phyloP scores from a whole-genome alignment of 2,113 vertebrate genomes.

The Microtus montanus region DNA sequence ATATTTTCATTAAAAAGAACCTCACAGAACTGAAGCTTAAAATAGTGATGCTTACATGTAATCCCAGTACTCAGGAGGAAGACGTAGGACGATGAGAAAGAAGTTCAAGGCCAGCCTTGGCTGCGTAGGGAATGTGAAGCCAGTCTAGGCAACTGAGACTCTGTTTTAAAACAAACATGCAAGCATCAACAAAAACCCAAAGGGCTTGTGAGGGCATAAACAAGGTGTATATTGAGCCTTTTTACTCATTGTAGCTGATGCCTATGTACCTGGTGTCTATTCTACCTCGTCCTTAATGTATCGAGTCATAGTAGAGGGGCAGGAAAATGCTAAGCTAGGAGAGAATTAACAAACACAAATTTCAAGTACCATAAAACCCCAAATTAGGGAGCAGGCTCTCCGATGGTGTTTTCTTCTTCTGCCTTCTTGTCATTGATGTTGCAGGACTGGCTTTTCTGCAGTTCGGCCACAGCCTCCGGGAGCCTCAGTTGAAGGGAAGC shows the following conservation, averaged over 20 bases:
- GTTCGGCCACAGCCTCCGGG: slow-evolving; percentile 44
- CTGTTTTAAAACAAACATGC: background rate
- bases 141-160: background rate
- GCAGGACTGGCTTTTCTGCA: slow-evolving; percentile 50
- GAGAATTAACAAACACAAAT: background rate
- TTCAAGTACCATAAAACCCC: background rate
- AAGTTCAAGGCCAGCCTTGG: background rate
- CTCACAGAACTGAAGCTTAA: background rate
- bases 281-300: background rate
- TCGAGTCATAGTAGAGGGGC: background rate
- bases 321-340: background rate
- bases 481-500: slow-evolving; percentile 65
- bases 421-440: background rate
- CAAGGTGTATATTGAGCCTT: background rate
- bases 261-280: background rate
- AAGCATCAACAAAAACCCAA: background rate
- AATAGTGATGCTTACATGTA: background rate
- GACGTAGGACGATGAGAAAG: background rate
- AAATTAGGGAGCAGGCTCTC: background rate
- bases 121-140: background rate
- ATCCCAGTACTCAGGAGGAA: background rate
- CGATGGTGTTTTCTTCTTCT: slow-evolving; percentile 3
- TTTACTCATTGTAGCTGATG: slow-evolving; percentile 23
- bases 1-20: background rate
- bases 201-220: background rate